phyloP scores from a whole-genome alignment of 1,140 invertebrate genomes.

The Potamilus streckersoni region DNA sequence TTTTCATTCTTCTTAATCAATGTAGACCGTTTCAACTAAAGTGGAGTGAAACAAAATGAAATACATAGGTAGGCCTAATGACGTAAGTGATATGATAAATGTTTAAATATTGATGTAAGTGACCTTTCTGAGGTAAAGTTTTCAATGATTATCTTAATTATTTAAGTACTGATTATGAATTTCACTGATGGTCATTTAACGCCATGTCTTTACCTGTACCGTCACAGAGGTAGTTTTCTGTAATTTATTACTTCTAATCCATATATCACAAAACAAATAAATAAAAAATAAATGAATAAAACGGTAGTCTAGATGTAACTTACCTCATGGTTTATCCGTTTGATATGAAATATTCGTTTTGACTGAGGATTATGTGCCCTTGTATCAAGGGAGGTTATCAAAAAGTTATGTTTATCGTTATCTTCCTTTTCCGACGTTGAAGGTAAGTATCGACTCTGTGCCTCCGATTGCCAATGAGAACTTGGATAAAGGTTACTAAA shows the following conservation, averaged over 20 bases:
- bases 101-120: neutral
- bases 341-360: constrained; percentile 41
- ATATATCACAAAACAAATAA: no score
- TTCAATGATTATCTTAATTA: neutral
- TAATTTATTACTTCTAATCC: no score
- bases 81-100: no score
- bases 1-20: no score
- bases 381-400: constrained; percentile 34
- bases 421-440: constrained; percentile 7
- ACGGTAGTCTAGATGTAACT: neutral
- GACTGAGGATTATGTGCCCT: constrained; percentile 43
- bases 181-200: no score
- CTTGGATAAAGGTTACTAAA: constrained; percentile 35
- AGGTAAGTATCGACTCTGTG: constrained; percentile 23
- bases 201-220: no score
- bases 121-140: neutral
- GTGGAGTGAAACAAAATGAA: no score
- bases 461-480: constrained; percentile 37
- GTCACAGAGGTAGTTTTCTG: no score
- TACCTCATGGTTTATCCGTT: constrained; percentile 38
- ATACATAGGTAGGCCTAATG: no score
- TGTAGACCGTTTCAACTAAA: no score
- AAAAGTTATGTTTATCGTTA: constrained; percentile 29
- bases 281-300: no score
- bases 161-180: neutral